Evolutionary conservation across 2,888 invertebrate species (phyloP).

Genomic region (Drosophila ezoana): DNA sequence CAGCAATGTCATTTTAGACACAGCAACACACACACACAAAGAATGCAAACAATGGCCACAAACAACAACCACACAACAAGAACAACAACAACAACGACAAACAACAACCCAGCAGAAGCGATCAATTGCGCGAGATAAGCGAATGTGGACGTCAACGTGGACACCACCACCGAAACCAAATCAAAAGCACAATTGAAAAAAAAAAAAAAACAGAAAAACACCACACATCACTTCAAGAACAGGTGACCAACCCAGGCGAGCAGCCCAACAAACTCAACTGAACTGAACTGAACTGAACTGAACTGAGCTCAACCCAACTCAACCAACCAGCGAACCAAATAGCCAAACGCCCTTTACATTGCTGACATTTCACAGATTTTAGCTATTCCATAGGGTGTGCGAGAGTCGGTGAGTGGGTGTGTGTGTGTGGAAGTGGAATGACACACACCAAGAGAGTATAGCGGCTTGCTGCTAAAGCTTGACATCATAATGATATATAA

Average conservation of each 20-base stretch:
- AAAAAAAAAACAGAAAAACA: constrained; percentile 5
- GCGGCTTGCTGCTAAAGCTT: no score
- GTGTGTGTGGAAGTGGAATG: no score
- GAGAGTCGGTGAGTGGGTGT: no score
- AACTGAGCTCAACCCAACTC: background rate
- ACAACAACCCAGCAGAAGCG: constrained; percentile 47
- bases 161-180: constrained; percentile 61
- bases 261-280: constrained; percentile 9
- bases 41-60: constrained; percentile 75
- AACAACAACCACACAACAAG: constrained; percentile 24
- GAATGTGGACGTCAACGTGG: constrained; percentile 43
- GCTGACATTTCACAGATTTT: constrained; percentile 50
- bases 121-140: constrained; percentile 79
- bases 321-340: constrained; percentile 10
- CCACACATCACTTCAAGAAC: constrained; percentile 13
- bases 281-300: constrained; percentile 23
- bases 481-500: no score
- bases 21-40: constrained; percentile 40
- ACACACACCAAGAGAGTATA: no score
- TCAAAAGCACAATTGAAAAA: constrained; percentile 13
- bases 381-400: constrained; percentile 11
- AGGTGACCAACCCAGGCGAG: constrained; percentile 25
- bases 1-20: constrained; percentile 71
- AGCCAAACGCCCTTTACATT: constrained; percentile 38
- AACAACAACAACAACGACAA: constrained; percentile 30